These are phyloP conservation scores for Oreochromis niloticus DNA, from an alignment of 2,113 vertebrate genomes.

Conservation along the genomic window DNA sequence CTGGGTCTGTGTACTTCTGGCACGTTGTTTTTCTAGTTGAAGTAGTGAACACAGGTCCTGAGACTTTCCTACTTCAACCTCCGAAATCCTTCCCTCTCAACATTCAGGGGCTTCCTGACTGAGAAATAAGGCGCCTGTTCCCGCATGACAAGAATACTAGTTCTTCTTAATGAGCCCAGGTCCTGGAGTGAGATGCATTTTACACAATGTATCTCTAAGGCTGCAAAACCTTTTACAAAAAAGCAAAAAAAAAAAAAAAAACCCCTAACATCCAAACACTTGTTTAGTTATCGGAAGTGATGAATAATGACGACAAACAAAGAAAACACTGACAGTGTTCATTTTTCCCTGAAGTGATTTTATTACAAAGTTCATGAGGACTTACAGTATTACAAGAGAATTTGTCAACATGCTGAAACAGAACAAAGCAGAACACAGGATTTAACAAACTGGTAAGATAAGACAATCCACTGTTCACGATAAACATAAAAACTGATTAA, in stretches of 20 bases:
- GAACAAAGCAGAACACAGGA: slow-evolving; percentile 77
- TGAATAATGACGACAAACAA: slow-evolving; percentile 32
- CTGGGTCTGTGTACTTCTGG: background rate
- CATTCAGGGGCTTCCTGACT: slow-evolving; percentile 34
- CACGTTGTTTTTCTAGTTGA: slow-evolving; percentile 25
- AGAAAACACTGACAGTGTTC: slow-evolving; percentile 39
- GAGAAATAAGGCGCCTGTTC: slow-evolving; percentile 34
- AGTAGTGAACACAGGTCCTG: slow-evolving; percentile 49
- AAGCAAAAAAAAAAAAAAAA: background rate
- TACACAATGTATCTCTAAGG: slow-evolving; percentile 40
- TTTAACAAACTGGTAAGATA: slow-evolving; percentile 78
- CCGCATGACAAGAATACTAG: slow-evolving; percentile 45
- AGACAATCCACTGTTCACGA: slow-evolving; percentile 86
- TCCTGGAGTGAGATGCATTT: slow-evolving; percentile 31
- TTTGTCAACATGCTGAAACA: slow-evolving; percentile 82
- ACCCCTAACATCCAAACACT: slow-evolving; percentile 23
- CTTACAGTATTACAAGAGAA: slow-evolving; percentile 94
- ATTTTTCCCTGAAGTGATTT: slow-evolving; percentile 79
- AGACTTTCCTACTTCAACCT: slow-evolving; percentile 47
- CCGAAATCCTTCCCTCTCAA: slow-evolving; percentile 28
- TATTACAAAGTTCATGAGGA: slow-evolving; percentile 97
- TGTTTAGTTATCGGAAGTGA: slow-evolving; percentile 25
- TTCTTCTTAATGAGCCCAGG: slow-evolving; percentile 45
- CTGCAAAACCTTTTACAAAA: slow-evolving; percentile 31
- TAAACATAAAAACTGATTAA: slow-evolving; percentile 75